Conservation (phyloP, 1,140 invertebrate species). For the Alviniconcha marisindica region DNA sequence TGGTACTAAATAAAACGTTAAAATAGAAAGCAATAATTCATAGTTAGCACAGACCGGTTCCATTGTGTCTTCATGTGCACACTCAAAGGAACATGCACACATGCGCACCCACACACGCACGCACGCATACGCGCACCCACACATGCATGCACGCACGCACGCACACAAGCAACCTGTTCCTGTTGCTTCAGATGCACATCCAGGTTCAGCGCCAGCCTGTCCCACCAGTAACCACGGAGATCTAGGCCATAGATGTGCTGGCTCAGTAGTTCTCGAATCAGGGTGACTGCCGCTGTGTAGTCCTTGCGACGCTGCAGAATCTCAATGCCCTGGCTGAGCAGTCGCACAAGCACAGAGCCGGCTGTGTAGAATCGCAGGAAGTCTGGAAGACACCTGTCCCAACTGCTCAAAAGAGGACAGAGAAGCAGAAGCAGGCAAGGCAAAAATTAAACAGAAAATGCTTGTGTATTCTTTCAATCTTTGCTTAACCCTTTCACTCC, state of each 20-base stretch:
- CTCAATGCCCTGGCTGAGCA: constrained; percentile 77
- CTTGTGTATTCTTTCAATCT: too few relatives aligned
- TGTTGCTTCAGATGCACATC: constrained; percentile 78
- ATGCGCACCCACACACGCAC: constrained; percentile 14
- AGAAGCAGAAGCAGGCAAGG: too few relatives aligned
- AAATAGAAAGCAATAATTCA: too few relatives aligned
- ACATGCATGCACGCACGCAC: too few relatives aligned
- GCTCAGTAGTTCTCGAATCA: constrained; percentile 75
- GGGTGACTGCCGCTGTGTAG: constrained; percentile 76
- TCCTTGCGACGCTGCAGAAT: constrained; percentile 76
- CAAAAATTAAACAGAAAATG: too few relatives aligned
- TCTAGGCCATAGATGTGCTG: constrained; percentile 75
- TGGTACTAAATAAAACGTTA: too few relatives aligned
- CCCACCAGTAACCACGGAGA: constrained; percentile 79
- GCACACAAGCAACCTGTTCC: too few relatives aligned
- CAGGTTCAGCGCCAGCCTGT: constrained; percentile 78
- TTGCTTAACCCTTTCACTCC: too few relatives aligned
- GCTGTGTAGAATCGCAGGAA: constrained; percentile 77
- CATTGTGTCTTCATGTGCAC: too few relatives aligned
- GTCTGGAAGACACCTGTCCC: constrained; percentile 72
- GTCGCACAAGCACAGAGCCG: constrained; percentile 74
- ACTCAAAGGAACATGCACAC: background rate
- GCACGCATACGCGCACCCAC: background rate
- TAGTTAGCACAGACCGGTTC: too few relatives aligned
- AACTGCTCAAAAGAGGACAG: too few relatives aligned